Conservation (phyloP, 2,113 vertebrate species). For the Nibea albiflora region DNA sequence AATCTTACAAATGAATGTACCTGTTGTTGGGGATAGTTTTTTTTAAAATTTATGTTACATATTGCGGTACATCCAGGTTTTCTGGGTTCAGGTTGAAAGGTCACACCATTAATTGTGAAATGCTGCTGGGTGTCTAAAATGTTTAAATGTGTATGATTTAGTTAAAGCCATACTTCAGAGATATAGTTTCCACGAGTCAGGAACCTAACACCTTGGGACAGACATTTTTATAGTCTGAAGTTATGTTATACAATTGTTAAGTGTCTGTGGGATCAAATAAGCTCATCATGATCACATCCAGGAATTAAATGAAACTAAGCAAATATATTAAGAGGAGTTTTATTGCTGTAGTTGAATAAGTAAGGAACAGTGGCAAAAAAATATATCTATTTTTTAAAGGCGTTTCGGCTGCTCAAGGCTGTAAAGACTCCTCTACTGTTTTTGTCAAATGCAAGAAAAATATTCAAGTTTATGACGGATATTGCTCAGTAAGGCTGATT, state of each 20-base stretch:
- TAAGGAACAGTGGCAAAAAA: background rate
- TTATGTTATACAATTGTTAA: no score
- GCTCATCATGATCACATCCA: no score
- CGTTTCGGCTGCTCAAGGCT: background rate
- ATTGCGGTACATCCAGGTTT: background rate
- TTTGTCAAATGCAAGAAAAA: slow-evolving; percentile 16
- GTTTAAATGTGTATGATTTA: no score
- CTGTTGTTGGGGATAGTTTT: background rate
- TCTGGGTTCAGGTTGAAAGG: background rate
- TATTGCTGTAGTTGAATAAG: background rate
- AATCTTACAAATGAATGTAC: background rate
- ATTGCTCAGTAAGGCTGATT: slow-evolving; percentile 6
- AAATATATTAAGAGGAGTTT: no score
- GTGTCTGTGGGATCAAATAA: no score
- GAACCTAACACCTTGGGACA: no score
- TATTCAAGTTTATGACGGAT: background rate
- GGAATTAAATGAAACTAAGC: no score
- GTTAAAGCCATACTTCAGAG: no score
- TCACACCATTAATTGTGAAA: background rate
- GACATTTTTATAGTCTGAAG: no score
- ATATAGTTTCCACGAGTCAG: no score
- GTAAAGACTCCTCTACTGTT: background rate
- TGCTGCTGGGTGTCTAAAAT: background rate
- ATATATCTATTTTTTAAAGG: background rate
- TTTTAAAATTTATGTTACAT: background rate